These are phyloP conservation scores for Formica selysi DNA, from an alignment of 1,140 invertebrate species.

Conservation along the genomic window DNA sequence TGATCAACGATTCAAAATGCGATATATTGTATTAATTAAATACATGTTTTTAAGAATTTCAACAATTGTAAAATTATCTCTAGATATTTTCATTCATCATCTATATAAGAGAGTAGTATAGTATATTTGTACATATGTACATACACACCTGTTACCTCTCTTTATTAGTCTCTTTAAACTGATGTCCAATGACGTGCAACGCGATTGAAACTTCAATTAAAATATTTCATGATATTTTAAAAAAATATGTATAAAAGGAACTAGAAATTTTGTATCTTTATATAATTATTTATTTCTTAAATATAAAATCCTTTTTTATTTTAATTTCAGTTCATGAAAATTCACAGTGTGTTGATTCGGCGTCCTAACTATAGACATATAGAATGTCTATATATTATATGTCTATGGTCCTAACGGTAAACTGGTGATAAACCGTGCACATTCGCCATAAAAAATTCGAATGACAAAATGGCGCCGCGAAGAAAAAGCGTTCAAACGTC, in stretches of 20 bases:
- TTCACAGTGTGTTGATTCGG: background rate
- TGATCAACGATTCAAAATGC: background rate
- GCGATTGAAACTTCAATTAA: background rate
- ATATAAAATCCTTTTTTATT: too few relatives aligned
- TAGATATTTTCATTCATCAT: background rate
- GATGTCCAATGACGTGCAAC: background rate
- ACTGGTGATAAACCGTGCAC: too few relatives aligned
- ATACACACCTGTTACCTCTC: background rate
- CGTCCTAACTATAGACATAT: too few relatives aligned
- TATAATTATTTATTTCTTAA: too few relatives aligned
- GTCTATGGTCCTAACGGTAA: too few relatives aligned
- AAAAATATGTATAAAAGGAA: background rate
- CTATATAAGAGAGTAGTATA: background rate
- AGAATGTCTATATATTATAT: too few relatives aligned
- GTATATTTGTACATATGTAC: too few relatives aligned
- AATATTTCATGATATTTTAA: background rate
- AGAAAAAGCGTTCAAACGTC: conserved; percentile 75
- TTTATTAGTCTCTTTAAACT: background rate
- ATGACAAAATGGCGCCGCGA: conserved; percentile 82
- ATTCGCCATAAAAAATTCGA: conserved; percentile 17
- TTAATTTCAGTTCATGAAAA: background rate
- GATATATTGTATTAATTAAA: conserved; percentile 32
- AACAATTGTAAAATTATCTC: background rate
- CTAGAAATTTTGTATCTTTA: too few relatives aligned
- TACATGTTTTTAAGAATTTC: conserved; percentile 39